Percentiles rank a stretch among this genome's conserved stretches.
Evolutionary conservation across 1,140 invertebrate species (phyloP).

Genomic region (Pomacea maculata): DNA sequence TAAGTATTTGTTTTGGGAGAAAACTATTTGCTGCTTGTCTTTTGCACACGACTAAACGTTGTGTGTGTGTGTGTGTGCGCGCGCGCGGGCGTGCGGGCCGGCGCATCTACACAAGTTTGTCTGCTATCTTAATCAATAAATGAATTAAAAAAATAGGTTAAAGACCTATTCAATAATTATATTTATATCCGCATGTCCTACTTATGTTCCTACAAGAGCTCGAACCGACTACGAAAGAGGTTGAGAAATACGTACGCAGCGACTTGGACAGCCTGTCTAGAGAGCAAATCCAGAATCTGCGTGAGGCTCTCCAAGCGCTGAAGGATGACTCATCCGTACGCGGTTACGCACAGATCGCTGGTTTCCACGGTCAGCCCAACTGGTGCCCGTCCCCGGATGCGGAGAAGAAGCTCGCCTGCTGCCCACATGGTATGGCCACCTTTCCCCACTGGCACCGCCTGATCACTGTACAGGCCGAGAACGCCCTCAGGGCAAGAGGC

Average conservation of each 20-base stretch:
- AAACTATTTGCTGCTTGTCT: too few relatives aligned
- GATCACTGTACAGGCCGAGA: slow-evolving; percentile 33
- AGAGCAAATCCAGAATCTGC: slow-evolving; percentile 24
- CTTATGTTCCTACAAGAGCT: too few relatives aligned
- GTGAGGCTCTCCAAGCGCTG: slow-evolving; percentile 22
- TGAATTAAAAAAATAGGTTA: background rate
- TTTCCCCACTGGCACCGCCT: slow-evolving; percentile 42
- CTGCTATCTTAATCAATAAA: background rate
- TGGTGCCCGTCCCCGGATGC: slow-evolving; percentile 27
- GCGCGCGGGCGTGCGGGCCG: background rate
- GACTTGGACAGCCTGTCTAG: slow-evolving; percentile 23
- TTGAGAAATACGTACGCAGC: slow-evolving; percentile 15
- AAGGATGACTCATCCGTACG: slow-evolving; percentile 21
- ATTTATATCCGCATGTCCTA: too few relatives aligned
- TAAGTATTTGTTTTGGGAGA: background rate
- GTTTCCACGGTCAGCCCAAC: slow-evolving; percentile 25
- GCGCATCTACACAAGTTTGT: background rate
- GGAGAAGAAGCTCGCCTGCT: slow-evolving; percentile 26
- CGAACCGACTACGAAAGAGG: too few relatives aligned
- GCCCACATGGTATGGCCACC: slow-evolving; percentile 32
- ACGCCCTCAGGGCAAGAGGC: slow-evolving; percentile 23
- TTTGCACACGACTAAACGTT: too few relatives aligned
- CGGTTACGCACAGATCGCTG: slow-evolving; percentile 30
- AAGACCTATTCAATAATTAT: too few relatives aligned
- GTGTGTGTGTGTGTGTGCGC: background rate